Evolutionary conservation across 2,888 invertebrate species (phyloP), one percentile per base, ranked within the genome.

Genomic region (Alloplasta piceator): DNA sequence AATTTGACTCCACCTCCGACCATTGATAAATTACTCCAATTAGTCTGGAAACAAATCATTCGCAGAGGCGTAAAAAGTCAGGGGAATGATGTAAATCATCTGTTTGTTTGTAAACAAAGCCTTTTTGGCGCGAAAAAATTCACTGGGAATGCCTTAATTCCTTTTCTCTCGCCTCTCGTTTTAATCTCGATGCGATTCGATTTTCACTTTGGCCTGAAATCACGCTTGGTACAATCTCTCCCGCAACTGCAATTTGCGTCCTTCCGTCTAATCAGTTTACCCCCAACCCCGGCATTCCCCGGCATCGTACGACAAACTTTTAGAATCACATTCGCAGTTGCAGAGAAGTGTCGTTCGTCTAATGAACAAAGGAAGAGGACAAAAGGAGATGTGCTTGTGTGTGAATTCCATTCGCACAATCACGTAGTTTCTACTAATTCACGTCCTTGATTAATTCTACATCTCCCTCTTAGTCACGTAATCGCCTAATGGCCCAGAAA

Each of bases 301-400:
- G 9, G 12, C 5, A 38, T 41, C 39, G 52, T n/a, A 9, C 61
- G 52, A 7, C 0, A 63, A 72, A 72, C 72, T 72, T 72, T 63
- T 41, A 39, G 16, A 63, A 72, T 72, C 41, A 36, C 52, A 9
- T 50, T 39, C 41, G 72, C 52, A 4, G 56, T 52, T 6, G 1
- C 10, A 26, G 46, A 39, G 36, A 26, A 46, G n/a, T 63, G 55
- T 72, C 72, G 50, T 52, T 61, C n/a, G 26, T 41, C 26, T 63
- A 52, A 55, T 52, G 61, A 63, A 52, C 39, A 61, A 72, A 63
- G 41, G 9, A 36, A 9, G 56, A 36, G 26, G 10, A 56, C 52
- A 26, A 26, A 26, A 26, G 26, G 26, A 26, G 52, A 52, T 52
- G 5, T 10, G 48, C 12, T 12, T 26, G 26, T 26, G 26, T 26